These are phyloP conservation scores for Palythoa grandiflora DNA, from an alignment of 92 coral and sea anemone species.

Conservation along the genomic window DNA sequence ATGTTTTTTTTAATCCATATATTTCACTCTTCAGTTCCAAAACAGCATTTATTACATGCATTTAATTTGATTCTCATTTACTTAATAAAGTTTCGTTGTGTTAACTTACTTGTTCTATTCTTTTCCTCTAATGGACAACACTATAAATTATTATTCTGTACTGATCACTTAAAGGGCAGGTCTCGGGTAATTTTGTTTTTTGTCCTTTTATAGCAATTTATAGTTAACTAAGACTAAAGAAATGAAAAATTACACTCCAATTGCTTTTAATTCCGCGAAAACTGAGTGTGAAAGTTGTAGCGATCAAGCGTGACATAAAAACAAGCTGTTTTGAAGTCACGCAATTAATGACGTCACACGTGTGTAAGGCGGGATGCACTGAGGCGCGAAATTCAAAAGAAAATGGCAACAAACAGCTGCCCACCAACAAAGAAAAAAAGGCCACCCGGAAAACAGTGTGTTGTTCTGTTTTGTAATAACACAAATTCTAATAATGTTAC, in stretches of 20 bases:
- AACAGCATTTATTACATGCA: no score
- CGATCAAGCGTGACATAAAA: not conserved
- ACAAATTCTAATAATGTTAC: constrained; percentile 45
- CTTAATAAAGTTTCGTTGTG: no score
- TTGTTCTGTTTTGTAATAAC: constrained; percentile 49
- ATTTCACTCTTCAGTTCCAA: no score
- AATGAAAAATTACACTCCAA: not conserved
- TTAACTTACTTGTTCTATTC: no score
- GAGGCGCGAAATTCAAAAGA: constrained; percentile 2
- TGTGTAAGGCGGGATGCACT: not conserved
- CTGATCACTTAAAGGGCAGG: not conserved
- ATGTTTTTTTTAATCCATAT: no score
- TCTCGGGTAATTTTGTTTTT: constrained; percentile 1
- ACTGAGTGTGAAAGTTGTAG: not conserved
- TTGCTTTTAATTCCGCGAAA: constrained; percentile 1
- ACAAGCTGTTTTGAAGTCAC: constrained; percentile 24
- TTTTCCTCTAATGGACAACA: no score
- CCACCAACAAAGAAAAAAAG: constrained; percentile 24
- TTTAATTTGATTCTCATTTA: no score
- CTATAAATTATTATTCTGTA: no score
- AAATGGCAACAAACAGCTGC: constrained; percentile 2
- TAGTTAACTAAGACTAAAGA: not conserved
- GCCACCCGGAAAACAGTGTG: constrained; percentile 50
- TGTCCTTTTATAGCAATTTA: not conserved
- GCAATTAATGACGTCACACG: constrained; percentile 18